Conservation (phyloP, 92 coral and sea anemone species). For the Zoanthus gigantus region DNA sequence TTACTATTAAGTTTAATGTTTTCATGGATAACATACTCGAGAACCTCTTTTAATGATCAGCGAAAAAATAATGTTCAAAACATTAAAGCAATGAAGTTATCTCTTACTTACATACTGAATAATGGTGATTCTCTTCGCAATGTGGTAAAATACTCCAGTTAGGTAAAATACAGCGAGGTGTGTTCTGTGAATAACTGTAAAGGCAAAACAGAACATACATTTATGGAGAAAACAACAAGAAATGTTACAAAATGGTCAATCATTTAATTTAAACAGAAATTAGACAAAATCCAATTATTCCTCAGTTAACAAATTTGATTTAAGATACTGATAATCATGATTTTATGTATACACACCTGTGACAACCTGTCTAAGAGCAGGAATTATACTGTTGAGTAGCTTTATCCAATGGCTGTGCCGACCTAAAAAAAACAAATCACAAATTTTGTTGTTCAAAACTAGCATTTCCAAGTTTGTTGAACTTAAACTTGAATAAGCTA, state of each 20-base stretch:
- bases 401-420: neutral
- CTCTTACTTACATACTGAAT: slow-evolving; percentile 87
- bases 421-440: neutral
- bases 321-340: no score
- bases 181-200: slow-evolving; percentile 87
- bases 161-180: slow-evolving; percentile 89
- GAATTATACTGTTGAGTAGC: slow-evolving; percentile 51
- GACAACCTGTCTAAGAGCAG: slow-evolving; percentile 71
- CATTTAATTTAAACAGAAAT: no score
- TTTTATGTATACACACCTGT: slow-evolving; percentile 42
- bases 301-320: no score
- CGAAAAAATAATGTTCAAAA: neutral
- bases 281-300: no score
- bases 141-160: slow-evolving; percentile 89
- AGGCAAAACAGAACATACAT: no score
- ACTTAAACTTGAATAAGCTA: neutral
- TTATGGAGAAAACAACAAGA: no score
- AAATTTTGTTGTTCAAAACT: neutral
- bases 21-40: no score
- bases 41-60: no score
- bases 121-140: slow-evolving; percentile 89
- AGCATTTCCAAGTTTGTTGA: no score
- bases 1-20: no score
- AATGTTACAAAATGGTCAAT: no score
- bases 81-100: neutral